Evolutionary conservation across 2,113 vertebrate species (phyloP), one percentile per base, ranked within the genome.

Genomic region (Crotalus tigris): DNA sequence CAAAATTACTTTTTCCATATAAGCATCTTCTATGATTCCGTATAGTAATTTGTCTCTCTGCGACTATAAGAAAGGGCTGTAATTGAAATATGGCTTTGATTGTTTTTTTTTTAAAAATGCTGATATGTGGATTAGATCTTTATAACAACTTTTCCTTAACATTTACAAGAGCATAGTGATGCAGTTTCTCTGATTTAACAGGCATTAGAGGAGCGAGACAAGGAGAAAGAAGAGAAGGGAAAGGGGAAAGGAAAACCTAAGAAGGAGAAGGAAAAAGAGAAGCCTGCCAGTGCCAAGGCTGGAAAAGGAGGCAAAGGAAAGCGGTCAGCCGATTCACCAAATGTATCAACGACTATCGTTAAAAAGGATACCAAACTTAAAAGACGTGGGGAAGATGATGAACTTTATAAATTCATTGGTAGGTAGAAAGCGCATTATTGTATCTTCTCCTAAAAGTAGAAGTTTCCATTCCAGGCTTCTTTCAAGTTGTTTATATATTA

Each of bases 291-390:
- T 90, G 29, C 94, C 75, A 98, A 97, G 88, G 59, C 49, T 61
- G 97, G 96, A 29, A 98, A 98, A 94, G 97, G 96, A 1, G 97
- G 93, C 97, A 98, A 96, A 97, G 94, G 58, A 95, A 98, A 96
- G 93, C 98, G 96, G 33, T 75, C 59, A 0, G 9, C 96, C 0
- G 97, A 97, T 24, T 90, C 86, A 59, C 92, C 3, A 0, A 5
- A 95, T 44, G 59, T 96, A 44, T 0, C 53, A 12, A 19, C 94
- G 64, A 9, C 11, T 0, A 0, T 51, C 1, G 11, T 95, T 86
- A 96, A 96, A 54, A 98, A 97, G 93, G 92, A 96, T 39, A 99
- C 98, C 2, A 96, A 97, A 2, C 26, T 99, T 19, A 98, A 97
- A 61, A 97, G 97, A 57, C 97, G 99, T 24, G 98, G 97, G 91